Base-by-base conservation (phyloP, 2,888 invertebrate genomes). In the Drosophila atroscutellata region DNA sequence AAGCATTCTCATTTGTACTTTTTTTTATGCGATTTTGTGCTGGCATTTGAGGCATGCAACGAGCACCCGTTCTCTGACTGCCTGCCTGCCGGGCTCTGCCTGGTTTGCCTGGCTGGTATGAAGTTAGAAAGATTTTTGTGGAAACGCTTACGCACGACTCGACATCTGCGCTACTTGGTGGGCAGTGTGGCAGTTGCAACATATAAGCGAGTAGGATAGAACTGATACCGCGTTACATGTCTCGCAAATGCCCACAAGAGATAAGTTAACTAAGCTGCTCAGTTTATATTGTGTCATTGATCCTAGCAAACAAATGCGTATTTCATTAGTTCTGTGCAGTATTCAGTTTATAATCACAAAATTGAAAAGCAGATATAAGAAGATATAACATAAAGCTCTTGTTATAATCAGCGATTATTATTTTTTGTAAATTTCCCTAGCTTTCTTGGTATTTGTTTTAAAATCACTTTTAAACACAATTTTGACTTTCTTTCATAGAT, bases 41-140 rank as follows among this genome's bases (percentile, higher is more conserved):
- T 75, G 82, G 72, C 82, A 87, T 82, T 86, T 70, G 79, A 63
- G 85, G 88, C 84, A 81, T 83, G 62, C 72, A 30, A 28, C 30
- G 59, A 57, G 61, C 55, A 61, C 37, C 47, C 76, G 45, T 47
- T 54, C 57, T 52, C 58, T 58, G 47, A 24, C 58, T 39, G 42
- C 7, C 45, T 55, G 42, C 13, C 42, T 24, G 49, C 45, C 7
- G 13, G 9, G 18, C n/a, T n/a, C n/a, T n/a, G 42, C 20, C 7
- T 42, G 1, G 13, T 20, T 20, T 20, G 20, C 20, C 13, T n/a
- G 42, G 42, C 20, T 42, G 13, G 42, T 42, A 59, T 72, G 67
- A 72, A 80, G 77, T 58, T 72, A 67, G 54, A 50, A 59, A 51
- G 47, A 47, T 36, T 37, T 72, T 36, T 42, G 32, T 60, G 50